Evolutionary conservation across 2,113 vertebrate genomes (phyloP).

Genomic region (Ptilonorhynchus violaceus): DNA sequence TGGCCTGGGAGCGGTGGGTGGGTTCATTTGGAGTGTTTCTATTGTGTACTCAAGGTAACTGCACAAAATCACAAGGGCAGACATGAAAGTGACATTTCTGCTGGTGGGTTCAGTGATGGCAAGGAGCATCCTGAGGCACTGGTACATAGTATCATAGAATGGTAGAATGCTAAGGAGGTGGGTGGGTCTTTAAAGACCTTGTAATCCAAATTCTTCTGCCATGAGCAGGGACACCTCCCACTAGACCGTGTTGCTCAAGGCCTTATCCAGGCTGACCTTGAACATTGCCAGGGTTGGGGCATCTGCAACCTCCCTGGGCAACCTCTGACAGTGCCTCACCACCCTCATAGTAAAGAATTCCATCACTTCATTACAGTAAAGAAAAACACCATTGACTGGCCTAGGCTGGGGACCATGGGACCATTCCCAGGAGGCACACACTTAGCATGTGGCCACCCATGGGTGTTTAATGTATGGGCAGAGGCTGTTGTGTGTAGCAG

Average conservation of each 20-base stretch:
- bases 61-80: neutral
- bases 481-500: neutral
- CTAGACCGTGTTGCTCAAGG: neutral
- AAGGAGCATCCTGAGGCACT: neutral
- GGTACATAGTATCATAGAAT: neutral
- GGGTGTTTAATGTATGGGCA: neutral
- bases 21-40: neutral
- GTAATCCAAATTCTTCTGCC: neutral
- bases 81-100: neutral
- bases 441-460: neutral
- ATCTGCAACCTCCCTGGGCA: neutral
- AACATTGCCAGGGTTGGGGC: neutral
- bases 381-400: neutral
- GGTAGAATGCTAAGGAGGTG: too few relatives aligned
- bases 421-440: neutral
- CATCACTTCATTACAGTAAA: neutral
- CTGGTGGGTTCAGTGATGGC: neutral
- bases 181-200: neutral
- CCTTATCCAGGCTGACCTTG: neutral
- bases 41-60: neutral
- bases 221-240: neutral
- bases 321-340: neutral
- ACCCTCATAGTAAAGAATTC: neutral
- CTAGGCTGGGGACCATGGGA: accelerated
- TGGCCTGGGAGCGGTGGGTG: neutral